Evolutionary conservation across 2,113 vertebrate genomes (phyloP).

Genomic region (Petromus typicus): DNA sequence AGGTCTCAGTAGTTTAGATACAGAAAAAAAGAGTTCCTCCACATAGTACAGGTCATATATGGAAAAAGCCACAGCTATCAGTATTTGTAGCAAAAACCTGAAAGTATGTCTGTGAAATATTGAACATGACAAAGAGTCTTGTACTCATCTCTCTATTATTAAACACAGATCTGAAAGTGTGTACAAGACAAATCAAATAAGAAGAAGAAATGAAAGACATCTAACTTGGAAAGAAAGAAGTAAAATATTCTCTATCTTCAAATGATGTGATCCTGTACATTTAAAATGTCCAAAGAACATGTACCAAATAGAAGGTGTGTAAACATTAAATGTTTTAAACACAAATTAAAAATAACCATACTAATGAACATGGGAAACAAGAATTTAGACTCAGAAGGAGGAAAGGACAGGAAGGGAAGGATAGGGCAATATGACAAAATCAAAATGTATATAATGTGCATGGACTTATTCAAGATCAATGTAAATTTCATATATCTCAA

Average conservation of each 20-base stretch:
- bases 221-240: not conserved
- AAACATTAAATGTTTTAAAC: not conserved
- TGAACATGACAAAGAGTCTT: no score
- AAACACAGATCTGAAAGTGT: not conserved
- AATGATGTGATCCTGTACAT: not conserved
- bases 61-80: not conserved
- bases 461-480: not conserved
- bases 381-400: not conserved
- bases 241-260: not conserved
- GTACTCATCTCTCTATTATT: not conserved
- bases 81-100: not conserved
- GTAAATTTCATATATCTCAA: not conserved
- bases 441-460: not conserved
- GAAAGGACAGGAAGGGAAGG: no score
- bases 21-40: not conserved
- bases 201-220: not conserved
- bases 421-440: not conserved
- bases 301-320: not conserved
- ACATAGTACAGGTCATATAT: not conserved
- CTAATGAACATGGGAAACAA: not conserved
- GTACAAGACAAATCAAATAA: not conserved
- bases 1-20: not conserved
- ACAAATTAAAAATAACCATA: not conserved
- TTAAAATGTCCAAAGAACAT: not conserved
- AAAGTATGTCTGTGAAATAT: not conserved